These are phyloP conservation scores for Caenorhabditis uteleia DNA, from an alignment of 2,888 invertebrate species.

Conservation along the genomic window DNA sequence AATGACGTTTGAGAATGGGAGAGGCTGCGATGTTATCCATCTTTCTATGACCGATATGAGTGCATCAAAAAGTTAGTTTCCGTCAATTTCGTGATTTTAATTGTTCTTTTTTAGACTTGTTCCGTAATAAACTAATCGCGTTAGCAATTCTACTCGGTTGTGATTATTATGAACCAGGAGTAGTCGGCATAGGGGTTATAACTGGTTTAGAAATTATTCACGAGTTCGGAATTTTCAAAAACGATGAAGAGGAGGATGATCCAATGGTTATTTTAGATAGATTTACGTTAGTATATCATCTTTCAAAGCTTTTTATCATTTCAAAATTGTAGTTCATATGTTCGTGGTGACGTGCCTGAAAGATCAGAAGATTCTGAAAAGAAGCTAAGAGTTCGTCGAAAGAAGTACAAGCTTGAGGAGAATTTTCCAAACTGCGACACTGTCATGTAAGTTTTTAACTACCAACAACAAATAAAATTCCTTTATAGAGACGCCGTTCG, in stretches of 20 bases:
- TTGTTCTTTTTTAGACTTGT: background rate
- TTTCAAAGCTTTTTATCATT: background rate
- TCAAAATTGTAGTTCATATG: slow-evolving; percentile 20
- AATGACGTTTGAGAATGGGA: slow-evolving; percentile 58
- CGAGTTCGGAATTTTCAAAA: slow-evolving; percentile 30
- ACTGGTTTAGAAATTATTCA: slow-evolving; percentile 48
- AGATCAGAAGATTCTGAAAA: slow-evolving; percentile 24
- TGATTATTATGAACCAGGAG: slow-evolving; percentile 79
- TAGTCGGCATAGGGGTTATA: slow-evolving; percentile 37
- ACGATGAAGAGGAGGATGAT: slow-evolving; percentile 43
- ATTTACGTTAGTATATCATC: slow-evolving; percentile 34
- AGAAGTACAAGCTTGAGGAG: slow-evolving; percentile 19
- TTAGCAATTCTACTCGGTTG: slow-evolving; percentile 91
- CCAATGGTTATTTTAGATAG: slow-evolving; percentile 52
- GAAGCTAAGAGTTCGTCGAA: slow-evolving; percentile 26
- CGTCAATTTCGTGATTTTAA: too few relatives aligned
- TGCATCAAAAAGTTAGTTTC: slow-evolving; percentile 12
- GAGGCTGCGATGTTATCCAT: slow-evolving; percentile 9
- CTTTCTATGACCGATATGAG: slow-evolving; percentile 17
- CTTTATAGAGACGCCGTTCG: slow-evolving; percentile 34
- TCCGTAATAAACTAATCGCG: slow-evolving; percentile 77
- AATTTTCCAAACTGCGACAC: slow-evolving; percentile 47
- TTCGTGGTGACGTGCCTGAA: slow-evolving; percentile 32
- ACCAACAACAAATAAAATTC: background rate
- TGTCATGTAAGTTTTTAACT: slow-evolving; percentile 30